A percentile compares a stretch with the other conserved stretches of the same genome.
Conservation (phyloP, 2,888 invertebrate species). For the Cacoxenus indagator region DNA sequence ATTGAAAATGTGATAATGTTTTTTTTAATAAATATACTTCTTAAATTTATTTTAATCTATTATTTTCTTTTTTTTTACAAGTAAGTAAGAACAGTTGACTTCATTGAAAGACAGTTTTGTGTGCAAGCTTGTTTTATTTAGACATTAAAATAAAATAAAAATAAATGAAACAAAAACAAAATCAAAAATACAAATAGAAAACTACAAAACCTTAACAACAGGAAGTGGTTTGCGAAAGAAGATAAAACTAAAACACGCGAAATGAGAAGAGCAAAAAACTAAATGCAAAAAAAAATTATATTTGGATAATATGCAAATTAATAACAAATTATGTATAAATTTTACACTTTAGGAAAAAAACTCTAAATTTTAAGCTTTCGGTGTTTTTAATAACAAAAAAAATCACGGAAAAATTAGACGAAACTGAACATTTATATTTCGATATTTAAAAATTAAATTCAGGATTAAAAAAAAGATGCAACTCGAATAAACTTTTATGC, state of each 20-base stretch:
- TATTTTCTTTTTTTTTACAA: not conserved
- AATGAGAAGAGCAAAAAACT: constrained; percentile 36
- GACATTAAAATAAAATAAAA: constrained; percentile 4
- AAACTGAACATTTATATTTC: constrained; percentile 54
- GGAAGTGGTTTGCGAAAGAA: constrained; percentile 39
- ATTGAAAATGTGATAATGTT: constrained; percentile 71
- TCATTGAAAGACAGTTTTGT: too few relatives aligned
- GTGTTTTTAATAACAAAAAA: constrained; percentile 65
- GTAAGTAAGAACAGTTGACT: not conserved
- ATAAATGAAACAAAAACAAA: not conserved
- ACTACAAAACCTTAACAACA: constrained; percentile 9
- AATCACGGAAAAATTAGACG: constrained; percentile 46
- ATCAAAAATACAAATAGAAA: not conserved
- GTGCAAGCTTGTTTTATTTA: not conserved
- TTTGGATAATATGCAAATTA: not conserved
- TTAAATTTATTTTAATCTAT: constrained; percentile 4
- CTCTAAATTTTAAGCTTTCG: constrained; percentile 71
- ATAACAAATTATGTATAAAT: constrained; percentile 50
- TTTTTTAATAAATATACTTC: constrained; percentile 46
- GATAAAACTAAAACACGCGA: constrained; percentile 32
- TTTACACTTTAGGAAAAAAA: constrained; percentile 61
- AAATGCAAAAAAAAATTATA: not conserved
- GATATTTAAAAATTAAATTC: constrained; percentile 56
- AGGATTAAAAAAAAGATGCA: constrained; percentile 39
- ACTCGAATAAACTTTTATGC: constrained; percentile 56